Evolutionary conservation across 2,113 vertebrate genomes (phyloP).

Genomic region (Lasiurus cinereus): DNA sequence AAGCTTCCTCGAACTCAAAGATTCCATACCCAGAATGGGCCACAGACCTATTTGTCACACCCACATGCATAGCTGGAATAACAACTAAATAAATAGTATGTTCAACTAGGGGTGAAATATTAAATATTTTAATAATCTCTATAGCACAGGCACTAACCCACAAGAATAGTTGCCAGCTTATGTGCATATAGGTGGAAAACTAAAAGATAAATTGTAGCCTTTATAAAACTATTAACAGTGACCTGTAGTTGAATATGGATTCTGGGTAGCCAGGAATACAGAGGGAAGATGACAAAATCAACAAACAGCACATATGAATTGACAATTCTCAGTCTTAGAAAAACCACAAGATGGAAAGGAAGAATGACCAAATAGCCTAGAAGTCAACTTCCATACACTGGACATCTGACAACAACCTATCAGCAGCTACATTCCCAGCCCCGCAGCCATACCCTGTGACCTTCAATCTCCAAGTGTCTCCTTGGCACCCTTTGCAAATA

Average conservation of each 20-base stretch:
- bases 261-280: background rate
- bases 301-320: background rate
- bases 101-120: background rate
- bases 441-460: background rate
- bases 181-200: background rate
- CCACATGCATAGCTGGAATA: background rate
- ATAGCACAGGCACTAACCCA: background rate
- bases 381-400: background rate
- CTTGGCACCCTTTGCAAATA: background rate
- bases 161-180: background rate
- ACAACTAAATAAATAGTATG: background rate
- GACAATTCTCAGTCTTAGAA: background rate
- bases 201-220: background rate
- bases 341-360: constrained; percentile 6
- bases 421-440: background rate
- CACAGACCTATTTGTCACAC: background rate
- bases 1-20: background rate
- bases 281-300: background rate
- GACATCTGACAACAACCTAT: background rate
- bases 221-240: background rate
- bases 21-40: background rate
- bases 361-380: background rate
- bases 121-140: background rate
- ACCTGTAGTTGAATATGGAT: background rate
- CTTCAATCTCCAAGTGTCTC: background rate